Evolutionary conservation across 2,888 invertebrate species (phyloP).

Genomic region (Agelastica alni): DNA sequence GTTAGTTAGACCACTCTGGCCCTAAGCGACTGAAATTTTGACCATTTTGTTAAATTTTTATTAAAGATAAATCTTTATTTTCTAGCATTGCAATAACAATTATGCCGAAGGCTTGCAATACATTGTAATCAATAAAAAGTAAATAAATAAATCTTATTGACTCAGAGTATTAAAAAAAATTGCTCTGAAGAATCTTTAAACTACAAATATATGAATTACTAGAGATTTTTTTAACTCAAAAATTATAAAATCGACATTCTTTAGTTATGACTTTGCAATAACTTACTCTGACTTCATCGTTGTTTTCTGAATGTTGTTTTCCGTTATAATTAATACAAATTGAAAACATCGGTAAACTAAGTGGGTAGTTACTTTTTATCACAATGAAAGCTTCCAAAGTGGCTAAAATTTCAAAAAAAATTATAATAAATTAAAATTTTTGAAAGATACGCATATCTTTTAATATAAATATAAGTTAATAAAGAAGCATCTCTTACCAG

Average conservation of each 20-base stretch:
- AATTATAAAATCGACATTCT: background rate
- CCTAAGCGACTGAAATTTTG: no score
- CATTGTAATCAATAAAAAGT: no score
- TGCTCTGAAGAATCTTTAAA: no score
- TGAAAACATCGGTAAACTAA: conserved; percentile 75
- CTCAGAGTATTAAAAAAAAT: no score
- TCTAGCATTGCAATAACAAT: no score
- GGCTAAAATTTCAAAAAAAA: conserved; percentile 58
- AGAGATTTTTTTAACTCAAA: background rate
- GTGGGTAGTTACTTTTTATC: conserved; percentile 83
- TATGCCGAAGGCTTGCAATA: no score
- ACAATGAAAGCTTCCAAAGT: conserved; percentile 77
- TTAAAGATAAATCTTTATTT: no score
- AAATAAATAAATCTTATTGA: no score
- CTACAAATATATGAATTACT: no score
- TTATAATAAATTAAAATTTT: background rate
- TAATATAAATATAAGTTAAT: conserved; percentile 4
- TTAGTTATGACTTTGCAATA: background rate
- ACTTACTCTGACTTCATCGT: conserved; percentile 70
- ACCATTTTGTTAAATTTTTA: no score
- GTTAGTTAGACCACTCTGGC: no score
- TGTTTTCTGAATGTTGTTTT: conserved; percentile 67
- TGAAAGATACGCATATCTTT: no score
- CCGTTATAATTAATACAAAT: conserved; percentile 76
- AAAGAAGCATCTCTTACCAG: conserved; percentile 57